These are phyloP conservation scores for Atherinomorus stipes DNA, from an alignment of 2,113 vertebrate species.

Conservation along the genomic window DNA sequence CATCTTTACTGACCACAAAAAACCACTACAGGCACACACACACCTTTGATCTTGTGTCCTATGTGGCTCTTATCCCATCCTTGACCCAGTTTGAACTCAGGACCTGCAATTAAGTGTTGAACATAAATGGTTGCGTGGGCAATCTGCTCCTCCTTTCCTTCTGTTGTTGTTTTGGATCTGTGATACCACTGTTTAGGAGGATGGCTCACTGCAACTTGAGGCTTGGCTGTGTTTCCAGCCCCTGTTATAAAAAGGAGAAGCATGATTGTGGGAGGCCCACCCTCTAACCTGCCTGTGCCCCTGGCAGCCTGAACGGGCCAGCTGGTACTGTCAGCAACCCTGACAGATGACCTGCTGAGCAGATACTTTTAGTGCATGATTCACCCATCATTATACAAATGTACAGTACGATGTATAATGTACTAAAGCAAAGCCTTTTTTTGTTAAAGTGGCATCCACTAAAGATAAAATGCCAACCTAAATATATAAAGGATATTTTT, in stretches of 20 bases:
- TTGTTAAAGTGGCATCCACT: background rate
- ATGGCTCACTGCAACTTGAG: conserved; percentile 46
- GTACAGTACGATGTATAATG: conserved; percentile 37
- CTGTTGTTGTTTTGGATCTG: conserved; percentile 63
- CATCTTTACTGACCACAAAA: conserved; percentile 50
- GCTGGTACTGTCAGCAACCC: conserved; percentile 76
- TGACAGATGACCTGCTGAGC: conserved; percentile 76
- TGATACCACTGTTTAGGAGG: conserved; percentile 58
- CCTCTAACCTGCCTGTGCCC: conserved; percentile 72
- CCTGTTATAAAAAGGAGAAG: conserved; percentile 63
- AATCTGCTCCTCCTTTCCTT: conserved; percentile 73
- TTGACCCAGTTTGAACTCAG: conserved; percentile 70
- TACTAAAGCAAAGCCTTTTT: conserved; percentile 2
- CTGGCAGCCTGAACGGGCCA: conserved; percentile 72
- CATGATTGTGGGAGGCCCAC: conserved; percentile 65
- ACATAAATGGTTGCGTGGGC: conserved; percentile 64
- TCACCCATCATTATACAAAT: conserved; percentile 65
- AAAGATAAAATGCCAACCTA: background rate
- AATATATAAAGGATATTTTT: conserved; percentile 5
- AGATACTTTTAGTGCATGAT: conserved; percentile 79
- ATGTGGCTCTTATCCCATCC: conserved; percentile 56
- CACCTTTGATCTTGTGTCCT: conserved; percentile 50
- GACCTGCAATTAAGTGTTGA: conserved; percentile 57
- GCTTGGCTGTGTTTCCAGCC: conserved; percentile 61
- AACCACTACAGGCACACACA: conserved; percentile 16